Evolutionary conservation across 37 sponge, comb jelly and placozoan species (phyloP).

Genomic region (Spongilla lacustris): DNA sequence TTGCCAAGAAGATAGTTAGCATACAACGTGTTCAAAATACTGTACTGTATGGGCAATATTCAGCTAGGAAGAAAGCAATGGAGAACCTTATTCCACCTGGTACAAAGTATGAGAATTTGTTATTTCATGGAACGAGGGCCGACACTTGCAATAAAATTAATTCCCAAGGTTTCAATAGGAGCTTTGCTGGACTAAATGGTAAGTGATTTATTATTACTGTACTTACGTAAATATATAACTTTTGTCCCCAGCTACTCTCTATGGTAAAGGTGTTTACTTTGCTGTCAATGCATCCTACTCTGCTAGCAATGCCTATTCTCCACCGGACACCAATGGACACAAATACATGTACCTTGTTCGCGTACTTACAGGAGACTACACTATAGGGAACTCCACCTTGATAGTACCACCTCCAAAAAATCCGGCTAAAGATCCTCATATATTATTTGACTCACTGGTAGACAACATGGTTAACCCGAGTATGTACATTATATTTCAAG

Average conservation of each 20-base stretch:
- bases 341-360: constrained; percentile 35
- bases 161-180: constrained; percentile 21
- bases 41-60: constrained; percentile 46
- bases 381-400: background rate
- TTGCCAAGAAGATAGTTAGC: constrained; percentile 15
- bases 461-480: constrained; percentile 29
- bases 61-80: constrained; percentile 54
- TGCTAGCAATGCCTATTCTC: constrained; percentile 6
- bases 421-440: constrained; percentile 2
- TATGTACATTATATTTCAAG: constrained; percentile 39
- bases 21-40: constrained; percentile 77
- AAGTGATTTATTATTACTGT: background rate
- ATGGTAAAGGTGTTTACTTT: constrained; percentile 55
- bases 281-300: constrained; percentile 32
- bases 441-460: constrained; percentile 36
- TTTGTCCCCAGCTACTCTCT: constrained; percentile 22
- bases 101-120: constrained; percentile 38
- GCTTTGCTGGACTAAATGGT: constrained; percentile 18
- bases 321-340: constrained; percentile 16
- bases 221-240: background rate
- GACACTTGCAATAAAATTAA: background rate
- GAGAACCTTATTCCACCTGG: constrained; percentile 50
- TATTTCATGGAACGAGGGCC: constrained; percentile 65
- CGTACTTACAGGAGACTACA: constrained; percentile 46
- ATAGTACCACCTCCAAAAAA: constrained; percentile 48